Conservation (phyloP, 2,888 invertebrate genomes). For the Meghimatium bilineatum region DNA sequence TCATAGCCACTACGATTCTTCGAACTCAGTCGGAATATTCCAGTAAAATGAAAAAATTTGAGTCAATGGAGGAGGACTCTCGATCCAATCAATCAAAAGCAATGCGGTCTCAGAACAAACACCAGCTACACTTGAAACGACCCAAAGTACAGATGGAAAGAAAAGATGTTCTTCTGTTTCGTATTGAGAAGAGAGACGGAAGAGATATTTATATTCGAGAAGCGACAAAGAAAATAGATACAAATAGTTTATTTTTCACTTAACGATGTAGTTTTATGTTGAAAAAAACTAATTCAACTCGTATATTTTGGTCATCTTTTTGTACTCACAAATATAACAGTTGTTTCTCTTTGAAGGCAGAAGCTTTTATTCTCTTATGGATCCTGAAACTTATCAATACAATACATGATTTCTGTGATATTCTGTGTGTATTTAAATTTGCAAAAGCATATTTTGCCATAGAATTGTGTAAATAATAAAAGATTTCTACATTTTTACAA, state of each 20-base stretch:
- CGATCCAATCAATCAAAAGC: not conserved
- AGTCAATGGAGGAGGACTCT: not conserved
- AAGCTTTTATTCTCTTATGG: too few species aligned
- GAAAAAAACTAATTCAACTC: too few species aligned
- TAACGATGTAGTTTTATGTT: too few species aligned
- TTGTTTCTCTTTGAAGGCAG: too few species aligned
- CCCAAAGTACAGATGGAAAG: constrained; percentile 27
- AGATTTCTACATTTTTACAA: too few species aligned
- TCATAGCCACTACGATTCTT: not conserved
- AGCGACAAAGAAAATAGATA: constrained; percentile 3
- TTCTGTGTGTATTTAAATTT: too few species aligned
- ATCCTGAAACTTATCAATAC: too few species aligned
- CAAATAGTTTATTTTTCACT: not conserved
- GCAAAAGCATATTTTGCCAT: too few species aligned
- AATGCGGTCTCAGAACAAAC: not conserved
- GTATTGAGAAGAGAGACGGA: constrained; percentile 25
- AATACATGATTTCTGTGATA: too few species aligned
- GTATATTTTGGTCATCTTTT: too few species aligned
- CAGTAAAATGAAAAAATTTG: constrained; percentile 1
- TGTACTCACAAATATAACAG: too few species aligned
- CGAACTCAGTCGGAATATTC: constrained; percentile 11
- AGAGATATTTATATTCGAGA: constrained; percentile 21
- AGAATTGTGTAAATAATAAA: too few species aligned
- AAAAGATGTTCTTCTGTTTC: constrained; percentile 22
- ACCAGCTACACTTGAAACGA: not conserved